These are phyloP conservation scores for Rhabdomys dilectus DNA, from an alignment of 2,113 vertebrate genomes.

Conservation along the genomic window DNA sequence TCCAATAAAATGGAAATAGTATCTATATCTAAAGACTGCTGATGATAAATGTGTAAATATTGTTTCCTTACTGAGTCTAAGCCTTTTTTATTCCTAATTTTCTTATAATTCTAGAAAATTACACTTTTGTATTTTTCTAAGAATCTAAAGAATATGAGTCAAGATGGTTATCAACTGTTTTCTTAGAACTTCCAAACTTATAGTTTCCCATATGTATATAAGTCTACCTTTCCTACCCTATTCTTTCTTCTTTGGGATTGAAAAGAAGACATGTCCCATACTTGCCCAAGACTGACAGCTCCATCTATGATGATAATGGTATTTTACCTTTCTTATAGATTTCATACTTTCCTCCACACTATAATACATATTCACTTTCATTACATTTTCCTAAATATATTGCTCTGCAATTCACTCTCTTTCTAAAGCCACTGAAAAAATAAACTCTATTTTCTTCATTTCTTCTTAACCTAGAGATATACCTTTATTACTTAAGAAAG, in stretches of 20 bases:
- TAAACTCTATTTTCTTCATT: neutral
- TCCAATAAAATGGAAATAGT: neutral
- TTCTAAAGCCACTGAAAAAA: slow-evolving; percentile 8
- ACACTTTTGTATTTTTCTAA: neutral
- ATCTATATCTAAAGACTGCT: neutral
- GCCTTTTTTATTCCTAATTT: slow-evolving; percentile 1
- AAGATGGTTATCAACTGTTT: neutral
- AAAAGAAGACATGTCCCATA: neutral
- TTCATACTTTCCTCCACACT: neutral
- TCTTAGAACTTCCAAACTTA: neutral
- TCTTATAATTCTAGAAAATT: neutral
- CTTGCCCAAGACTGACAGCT: neutral
- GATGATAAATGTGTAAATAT: slow-evolving; percentile 19
- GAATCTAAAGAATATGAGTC: neutral
- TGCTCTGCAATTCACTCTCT: neutral
- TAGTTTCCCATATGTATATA: neutral
- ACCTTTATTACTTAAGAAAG: neutral
- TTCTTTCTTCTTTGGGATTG: neutral
- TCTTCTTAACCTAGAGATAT: neutral
- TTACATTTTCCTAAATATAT: neutral
- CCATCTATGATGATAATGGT: neutral
- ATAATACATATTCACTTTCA: neutral
- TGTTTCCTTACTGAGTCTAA: neutral
- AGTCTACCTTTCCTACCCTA: neutral
- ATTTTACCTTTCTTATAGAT: neutral